These are phyloP conservation scores for Scotopteryx bipunctaria DNA, from an alignment of 2,888 invertebrate genomes.

Conservation along the genomic window DNA sequence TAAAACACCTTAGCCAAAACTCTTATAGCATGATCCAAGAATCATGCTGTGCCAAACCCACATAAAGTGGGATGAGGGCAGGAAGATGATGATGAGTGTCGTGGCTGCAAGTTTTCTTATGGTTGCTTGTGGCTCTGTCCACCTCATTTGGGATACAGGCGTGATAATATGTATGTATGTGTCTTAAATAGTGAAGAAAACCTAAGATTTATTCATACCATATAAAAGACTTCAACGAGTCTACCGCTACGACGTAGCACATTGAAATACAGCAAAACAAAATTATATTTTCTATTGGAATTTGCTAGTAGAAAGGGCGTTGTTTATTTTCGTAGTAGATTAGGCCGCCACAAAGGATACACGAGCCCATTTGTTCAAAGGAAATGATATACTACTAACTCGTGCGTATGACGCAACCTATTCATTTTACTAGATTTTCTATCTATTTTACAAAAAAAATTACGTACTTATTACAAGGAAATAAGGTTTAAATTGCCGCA, in stretches of 20 bases:
- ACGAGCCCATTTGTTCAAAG: slow-evolving; percentile 72
- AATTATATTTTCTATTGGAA: slow-evolving; percentile 4
- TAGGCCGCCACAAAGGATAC: slow-evolving; percentile 70
- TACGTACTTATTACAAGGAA: slow-evolving; percentile 32
- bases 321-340: slow-evolving; percentile 75
- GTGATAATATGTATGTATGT: too few species aligned
- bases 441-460: slow-evolving; percentile 29
- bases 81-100: too few species aligned
- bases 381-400: slow-evolving; percentile 75
- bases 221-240: slow-evolving; percentile 13
- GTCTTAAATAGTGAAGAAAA: too few species aligned
- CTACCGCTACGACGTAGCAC: slow-evolving; percentile 5
- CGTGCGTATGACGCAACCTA: slow-evolving; percentile 75
- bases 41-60: too few species aligned
- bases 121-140: too few species aligned
- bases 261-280: neutral
- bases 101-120: too few species aligned
- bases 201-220: neutral
- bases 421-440: slow-evolving; percentile 47
- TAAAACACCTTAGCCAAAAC: too few species aligned
- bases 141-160: too few species aligned
- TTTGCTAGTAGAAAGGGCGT: slow-evolving; percentile 42
- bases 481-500: slow-evolving; percentile 39
- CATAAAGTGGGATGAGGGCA: too few species aligned
- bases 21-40: too few species aligned